Base-by-base conservation (phyloP, 1,140 invertebrate species). In the Panagrolaimus sp. region DNA sequence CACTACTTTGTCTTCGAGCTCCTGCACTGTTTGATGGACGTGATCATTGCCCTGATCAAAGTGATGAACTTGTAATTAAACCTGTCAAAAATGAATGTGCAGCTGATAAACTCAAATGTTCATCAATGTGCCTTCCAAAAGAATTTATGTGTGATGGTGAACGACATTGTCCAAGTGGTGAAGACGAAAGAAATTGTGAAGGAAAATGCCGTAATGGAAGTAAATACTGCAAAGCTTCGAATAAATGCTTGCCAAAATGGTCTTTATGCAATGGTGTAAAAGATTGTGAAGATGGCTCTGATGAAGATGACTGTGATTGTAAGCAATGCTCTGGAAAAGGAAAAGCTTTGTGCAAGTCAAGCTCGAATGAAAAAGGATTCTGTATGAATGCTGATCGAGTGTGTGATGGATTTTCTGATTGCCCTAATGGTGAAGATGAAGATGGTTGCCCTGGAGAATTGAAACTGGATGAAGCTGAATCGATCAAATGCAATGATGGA, bases 361-460 rank as follows among this genome's bases (percentile, higher is more conserved):
- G 38, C 14, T 17, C 38, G 9, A 72, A 72, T 15, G 52, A 38
- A 38, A 38, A 38, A 38, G 52, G 52, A 1, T 15, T 74, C 45
- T 77, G 75, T 43, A 65, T 77, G 12, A 24, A 48, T 17, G 65
- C 43, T 46, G 24, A 17, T 0, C 14, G 38, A n/a, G 45, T 78
- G 44, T 77, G 76, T 43, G 47, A 77, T 65, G 76, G 76, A 0
- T 24, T 15, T 43, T 8, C 15, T 17, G 73, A 77, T 44, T 77
- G 76, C 52, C 69, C 76, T 14, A 48, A 52, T 52, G 76, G 77
- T 4, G 76, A 78, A 58, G 76, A 77, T 43, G 76, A 77, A 65
- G 12, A 46, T 21, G 28, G 76, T 1, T 76, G 75, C 38, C 65
- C 71, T 1, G 75, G 32, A 4, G 32, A 38, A 38, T 7, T 38